Evolutionary conservation across 2,113 vertebrate genomes (phyloP), one percentile per base, ranked within the genome.

Genomic region (Polyodon spathula): DNA sequence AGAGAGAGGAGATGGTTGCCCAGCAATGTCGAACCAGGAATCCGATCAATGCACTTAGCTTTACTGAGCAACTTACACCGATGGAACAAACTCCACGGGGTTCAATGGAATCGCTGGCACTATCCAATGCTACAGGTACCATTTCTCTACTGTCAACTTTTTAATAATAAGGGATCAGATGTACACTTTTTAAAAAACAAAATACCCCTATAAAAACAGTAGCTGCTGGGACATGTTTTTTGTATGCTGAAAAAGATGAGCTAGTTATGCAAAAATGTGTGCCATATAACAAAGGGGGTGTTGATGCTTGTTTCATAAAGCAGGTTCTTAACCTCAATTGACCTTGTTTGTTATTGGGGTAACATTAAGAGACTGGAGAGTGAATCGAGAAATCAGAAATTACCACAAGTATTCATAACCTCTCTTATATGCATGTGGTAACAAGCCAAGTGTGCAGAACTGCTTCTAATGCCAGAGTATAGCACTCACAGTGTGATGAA

Each of bases 111-210:
- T 98, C 95, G 0, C 80, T 99, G 37, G 89, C 93, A 0, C 79
- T 97, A 63, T 95, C 95, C 14, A 97, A 93, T 1, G 78, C 90
- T 8, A 95, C 92, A 88, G 95, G 95, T 99, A 84, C 17, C n/a
- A 56, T 50, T 50, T 64, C n/a, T n/a, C n/a, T n/a, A n/a, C n/a
- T n/a, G n/a, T n/a, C n/a, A 58, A 37, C 58, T 37, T 16, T 40
- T 37, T 39, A 51, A 58, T 53, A 50, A 5, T 27, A 16, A 14
- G 40, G 42, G 44, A 40, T 17, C 14, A 42, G 27, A 38, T 15
- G 67, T 70, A 6, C 43, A 37, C 40, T 44, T 14, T 56, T 12
- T n/a, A 55, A 6, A 7, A 40, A 52, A 56, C 52, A 37, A 57
- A 58, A 51, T 37, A 40, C 16, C 43, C 48, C 17, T 37, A 55